These are phyloP conservation scores for Sebastes aleutianus DNA, from an alignment of 2,797 vertebrate genomes.

Conservation along the genomic window DNA sequence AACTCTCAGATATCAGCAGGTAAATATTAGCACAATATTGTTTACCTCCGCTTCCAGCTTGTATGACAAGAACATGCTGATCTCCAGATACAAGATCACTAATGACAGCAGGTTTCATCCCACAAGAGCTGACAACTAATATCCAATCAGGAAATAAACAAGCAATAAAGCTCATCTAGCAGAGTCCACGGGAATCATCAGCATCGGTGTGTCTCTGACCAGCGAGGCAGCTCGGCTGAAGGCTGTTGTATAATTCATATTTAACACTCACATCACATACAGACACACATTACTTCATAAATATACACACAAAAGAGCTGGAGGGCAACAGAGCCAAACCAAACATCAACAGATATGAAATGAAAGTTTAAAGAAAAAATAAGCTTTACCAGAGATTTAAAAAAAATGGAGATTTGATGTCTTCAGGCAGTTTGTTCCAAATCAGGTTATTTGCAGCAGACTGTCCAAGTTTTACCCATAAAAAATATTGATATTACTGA, in stretches of 20 bases:
- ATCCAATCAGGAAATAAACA: background rate
- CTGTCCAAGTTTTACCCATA: background rate
- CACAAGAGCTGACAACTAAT: background rate
- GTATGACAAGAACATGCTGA: background rate
- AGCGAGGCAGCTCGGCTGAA: background rate
- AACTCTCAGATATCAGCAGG: slow-evolving; percentile 2
- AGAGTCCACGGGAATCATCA: background rate
- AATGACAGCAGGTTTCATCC: background rate
- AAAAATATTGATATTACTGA: background rate
- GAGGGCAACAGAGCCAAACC: background rate
- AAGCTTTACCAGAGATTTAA: background rate
- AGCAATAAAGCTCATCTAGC: background rate
- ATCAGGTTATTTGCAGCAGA: background rate
- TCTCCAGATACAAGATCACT: background rate
- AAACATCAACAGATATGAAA: slow-evolving; percentile 15
- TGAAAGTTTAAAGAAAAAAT: background rate
- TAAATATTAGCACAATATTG: background rate
- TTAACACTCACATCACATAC: background rate
- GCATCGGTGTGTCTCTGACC: background rate
- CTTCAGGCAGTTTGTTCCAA: background rate
- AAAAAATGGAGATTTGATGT: background rate
- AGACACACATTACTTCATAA: background rate
- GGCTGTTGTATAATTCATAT: slow-evolving; percentile 6
- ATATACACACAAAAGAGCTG: background rate
- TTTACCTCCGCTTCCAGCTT: slow-evolving; percentile 1